A percentile compares a stretch with the other conserved stretches of the same genome.
Conservation (phyloP, 2,113 vertebrate genomes). For the Nyctibius bracteatus region DNA sequence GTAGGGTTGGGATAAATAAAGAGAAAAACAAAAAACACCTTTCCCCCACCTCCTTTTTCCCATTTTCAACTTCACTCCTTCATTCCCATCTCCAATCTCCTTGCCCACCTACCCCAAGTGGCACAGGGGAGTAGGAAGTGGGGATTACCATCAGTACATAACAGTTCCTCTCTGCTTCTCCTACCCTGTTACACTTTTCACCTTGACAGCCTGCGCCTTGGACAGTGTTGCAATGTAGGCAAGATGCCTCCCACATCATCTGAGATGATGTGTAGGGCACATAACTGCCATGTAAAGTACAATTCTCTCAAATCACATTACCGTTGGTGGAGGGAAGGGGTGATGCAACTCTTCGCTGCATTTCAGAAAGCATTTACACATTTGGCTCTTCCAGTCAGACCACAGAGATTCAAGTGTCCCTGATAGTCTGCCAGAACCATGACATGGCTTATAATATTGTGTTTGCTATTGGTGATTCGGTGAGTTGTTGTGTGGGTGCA, state of each 20-base stretch:
- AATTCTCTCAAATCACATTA: background rate
- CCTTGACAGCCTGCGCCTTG: background rate
- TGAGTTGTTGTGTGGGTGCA: rapidly evolving
- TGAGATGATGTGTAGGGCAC: too few relatives aligned
- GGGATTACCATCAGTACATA: background rate
- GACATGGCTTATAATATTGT: background rate
- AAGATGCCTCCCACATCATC: background rate
- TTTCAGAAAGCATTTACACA: background rate
- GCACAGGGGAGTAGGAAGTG: background rate
- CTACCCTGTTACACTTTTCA: background rate
- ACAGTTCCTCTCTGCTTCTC: background rate
- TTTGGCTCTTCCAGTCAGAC: background rate
- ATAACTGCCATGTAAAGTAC: background rate
- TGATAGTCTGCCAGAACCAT: background rate
- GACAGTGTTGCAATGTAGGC: background rate
- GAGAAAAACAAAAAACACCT: background rate
- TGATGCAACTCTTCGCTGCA: background rate
- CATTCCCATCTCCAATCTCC: background rate
- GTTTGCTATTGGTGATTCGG: background rate
- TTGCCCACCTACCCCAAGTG: background rate
- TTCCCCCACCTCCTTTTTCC: background rate
- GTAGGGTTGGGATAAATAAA: background rate
- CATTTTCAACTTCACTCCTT: background rate
- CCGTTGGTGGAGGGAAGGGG: background rate
- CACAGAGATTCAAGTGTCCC: background rate